These are phyloP conservation scores for Tinamus guttatus DNA, from an alignment of 2,113 vertebrate genomes.

Conservation along the genomic window DNA sequence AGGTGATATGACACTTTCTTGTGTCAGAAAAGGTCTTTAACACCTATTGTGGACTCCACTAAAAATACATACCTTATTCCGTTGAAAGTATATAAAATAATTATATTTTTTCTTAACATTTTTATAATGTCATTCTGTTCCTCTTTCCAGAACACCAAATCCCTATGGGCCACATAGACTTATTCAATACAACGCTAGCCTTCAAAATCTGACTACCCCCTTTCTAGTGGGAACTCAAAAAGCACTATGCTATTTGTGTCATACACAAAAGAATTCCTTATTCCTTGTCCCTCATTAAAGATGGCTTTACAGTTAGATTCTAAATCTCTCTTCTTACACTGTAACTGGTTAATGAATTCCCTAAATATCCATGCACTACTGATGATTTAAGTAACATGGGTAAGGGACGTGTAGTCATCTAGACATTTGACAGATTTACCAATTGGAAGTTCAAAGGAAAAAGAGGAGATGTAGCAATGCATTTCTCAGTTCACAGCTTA, in stretches of 20 bases:
- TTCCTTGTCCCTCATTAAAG: background rate
- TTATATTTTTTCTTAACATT: background rate
- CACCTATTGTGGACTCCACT: background rate
- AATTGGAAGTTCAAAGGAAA: background rate
- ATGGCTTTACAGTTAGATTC: background rate
- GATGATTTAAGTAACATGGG: background rate
- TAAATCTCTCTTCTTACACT: background rate
- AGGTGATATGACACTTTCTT: background rate
- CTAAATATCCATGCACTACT: background rate
- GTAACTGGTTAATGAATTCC: background rate
- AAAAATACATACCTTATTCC: background rate
- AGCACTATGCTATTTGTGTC: background rate
- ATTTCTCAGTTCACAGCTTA: background rate
- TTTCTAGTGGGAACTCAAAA: background rate
- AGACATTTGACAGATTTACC: background rate
- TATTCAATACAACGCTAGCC: background rate
- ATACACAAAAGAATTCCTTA: background rate
- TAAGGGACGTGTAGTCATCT: background rate
- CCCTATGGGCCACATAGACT: background rate
- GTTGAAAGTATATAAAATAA: background rate
- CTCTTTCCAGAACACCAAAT: background rate
- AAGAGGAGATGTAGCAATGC: background rate
- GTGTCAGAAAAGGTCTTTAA: background rate
- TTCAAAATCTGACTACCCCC: background rate
- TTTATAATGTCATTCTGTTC: background rate